These are phyloP conservation scores for Sebastes elongatus DNA, from an alignment of 2,797 vertebrate genomes.

Conservation along the genomic window DNA sequence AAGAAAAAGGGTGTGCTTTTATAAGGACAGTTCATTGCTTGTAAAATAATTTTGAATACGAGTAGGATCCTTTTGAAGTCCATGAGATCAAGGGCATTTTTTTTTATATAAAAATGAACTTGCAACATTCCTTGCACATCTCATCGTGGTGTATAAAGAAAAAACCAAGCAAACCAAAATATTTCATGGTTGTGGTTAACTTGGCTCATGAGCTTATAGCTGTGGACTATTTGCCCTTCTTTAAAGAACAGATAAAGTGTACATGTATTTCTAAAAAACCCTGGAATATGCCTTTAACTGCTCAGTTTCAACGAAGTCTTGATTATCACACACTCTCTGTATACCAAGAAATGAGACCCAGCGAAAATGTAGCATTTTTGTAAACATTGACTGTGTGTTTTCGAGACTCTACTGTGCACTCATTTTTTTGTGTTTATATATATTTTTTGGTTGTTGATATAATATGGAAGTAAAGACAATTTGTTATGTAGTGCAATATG, in stretches of 20 bases:
- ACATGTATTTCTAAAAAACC: constrained; percentile 76
- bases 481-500: constrained; percentile 89
- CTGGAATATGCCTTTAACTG: constrained; percentile 84
- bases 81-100: constrained; percentile 73
- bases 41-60: constrained; percentile 59
- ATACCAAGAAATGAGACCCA: constrained; percentile 87
- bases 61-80: constrained; percentile 69
- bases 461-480: constrained; percentile 84
- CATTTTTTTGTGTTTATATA: constrained; percentile 77
- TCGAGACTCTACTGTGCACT: constrained; percentile 89
- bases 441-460: constrained; percentile 79
- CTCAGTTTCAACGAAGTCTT: constrained; percentile 84
- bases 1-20: constrained; percentile 76
- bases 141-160: constrained; percentile 55
- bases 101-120: constrained; percentile 65
- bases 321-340: constrained; percentile 88
- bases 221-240: constrained; percentile 55
- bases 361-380: constrained; percentile 89
- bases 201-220: constrained; percentile 30
- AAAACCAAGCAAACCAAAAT: constrained; percentile 61
- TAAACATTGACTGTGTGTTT: constrained; percentile 90
- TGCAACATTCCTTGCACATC: constrained; percentile 79
- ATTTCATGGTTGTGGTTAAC: constrained; percentile 52
- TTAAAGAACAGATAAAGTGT: constrained; percentile 65
- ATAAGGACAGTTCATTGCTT: constrained; percentile 69